phyloP scores from a whole-genome alignment of 1,140 invertebrate species.

The Trachelipus rathkii region DNA sequence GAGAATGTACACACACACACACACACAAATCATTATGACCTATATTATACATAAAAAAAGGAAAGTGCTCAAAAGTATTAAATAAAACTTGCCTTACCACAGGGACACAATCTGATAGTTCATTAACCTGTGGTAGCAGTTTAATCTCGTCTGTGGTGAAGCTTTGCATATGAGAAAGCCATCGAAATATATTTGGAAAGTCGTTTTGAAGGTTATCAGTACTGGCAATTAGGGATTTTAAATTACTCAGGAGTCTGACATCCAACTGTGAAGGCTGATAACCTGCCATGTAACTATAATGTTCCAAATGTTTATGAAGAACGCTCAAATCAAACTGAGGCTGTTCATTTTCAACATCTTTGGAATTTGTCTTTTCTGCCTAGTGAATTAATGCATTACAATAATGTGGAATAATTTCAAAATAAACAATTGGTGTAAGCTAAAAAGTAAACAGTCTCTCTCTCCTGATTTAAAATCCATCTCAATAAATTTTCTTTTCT shows the following conservation, averaged over 20 bases:
- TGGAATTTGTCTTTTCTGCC: background rate
- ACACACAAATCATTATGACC: no score
- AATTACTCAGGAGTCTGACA: background rate
- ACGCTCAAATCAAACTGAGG: background rate
- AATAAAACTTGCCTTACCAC: background rate
- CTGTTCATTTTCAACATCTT: no score
- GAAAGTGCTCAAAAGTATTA: no score
- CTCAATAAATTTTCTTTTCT: no score
- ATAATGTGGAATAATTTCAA: no score
- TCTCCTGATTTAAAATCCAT: no score
- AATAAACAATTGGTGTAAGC: no score
- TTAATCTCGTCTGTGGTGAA: slow-evolving; percentile 18
- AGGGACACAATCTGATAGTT: background rate
- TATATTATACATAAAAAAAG: no score
- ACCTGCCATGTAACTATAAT: slow-evolving; percentile 26
- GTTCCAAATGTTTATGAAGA: slow-evolving; percentile 17
- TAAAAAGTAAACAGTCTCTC: no score
- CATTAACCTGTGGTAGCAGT: slow-evolving; percentile 9
- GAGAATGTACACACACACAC: no score
- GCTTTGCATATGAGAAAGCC: slow-evolving; percentile 12
- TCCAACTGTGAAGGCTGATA: slow-evolving; percentile 24
- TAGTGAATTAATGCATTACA: background rate
- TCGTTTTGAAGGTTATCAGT: background rate
- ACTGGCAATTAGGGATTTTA: background rate
- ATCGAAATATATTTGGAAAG: slow-evolving; percentile 18